Percentiles rank a stretch among this genome's conserved stretches.
phyloP scores from a whole-genome alignment of 2,888 invertebrate genomes.

The Eupsilia transversa region DNA sequence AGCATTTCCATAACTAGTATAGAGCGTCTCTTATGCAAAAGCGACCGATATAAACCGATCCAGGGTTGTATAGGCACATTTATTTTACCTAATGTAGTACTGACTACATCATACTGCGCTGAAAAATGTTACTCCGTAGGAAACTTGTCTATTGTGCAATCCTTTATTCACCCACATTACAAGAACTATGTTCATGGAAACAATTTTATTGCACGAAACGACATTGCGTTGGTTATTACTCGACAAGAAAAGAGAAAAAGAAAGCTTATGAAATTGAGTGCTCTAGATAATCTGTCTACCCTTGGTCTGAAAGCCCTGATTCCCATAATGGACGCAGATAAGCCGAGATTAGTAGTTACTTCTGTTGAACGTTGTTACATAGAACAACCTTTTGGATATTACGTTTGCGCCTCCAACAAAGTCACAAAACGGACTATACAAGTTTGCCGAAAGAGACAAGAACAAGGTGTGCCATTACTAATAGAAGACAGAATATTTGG shows the following conservation, averaged over 20 bases:
- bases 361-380: constrained; percentile 71
- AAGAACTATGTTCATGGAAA: constrained; percentile 51
- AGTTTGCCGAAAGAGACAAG: constrained; percentile 58
- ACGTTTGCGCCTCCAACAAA: constrained; percentile 72
- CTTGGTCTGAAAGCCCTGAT: constrained; percentile 71
- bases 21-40: constrained; percentile 71
- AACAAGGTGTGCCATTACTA: constrained; percentile 77
- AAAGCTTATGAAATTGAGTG: constrained; percentile 68
- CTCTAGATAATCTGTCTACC: constrained; percentile 66
- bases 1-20: constrained; percentile 67
- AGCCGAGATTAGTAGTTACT: constrained; percentile 63
- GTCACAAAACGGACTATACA: constrained; percentile 39
- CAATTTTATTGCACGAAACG: constrained; percentile 48
- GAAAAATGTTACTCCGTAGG: constrained; percentile 70
- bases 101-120: constrained; percentile 79
- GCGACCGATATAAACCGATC: constrained; percentile 54
- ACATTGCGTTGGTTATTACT: constrained; percentile 63
- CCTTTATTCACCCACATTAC: constrained; percentile 59
- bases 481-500: constrained; percentile 74
- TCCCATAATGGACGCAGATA: constrained; percentile 64
- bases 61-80: constrained; percentile 76
- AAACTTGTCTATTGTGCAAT: constrained; percentile 50
- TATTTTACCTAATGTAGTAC: constrained; percentile 70
- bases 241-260: constrained; percentile 30
- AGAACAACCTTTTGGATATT: constrained; percentile 61